Percentiles rank a stretch among this genome's conserved stretches.
phyloP scores from a whole-genome alignment of 2,113 vertebrate species.

The Atherinomorus stipes region DNA sequence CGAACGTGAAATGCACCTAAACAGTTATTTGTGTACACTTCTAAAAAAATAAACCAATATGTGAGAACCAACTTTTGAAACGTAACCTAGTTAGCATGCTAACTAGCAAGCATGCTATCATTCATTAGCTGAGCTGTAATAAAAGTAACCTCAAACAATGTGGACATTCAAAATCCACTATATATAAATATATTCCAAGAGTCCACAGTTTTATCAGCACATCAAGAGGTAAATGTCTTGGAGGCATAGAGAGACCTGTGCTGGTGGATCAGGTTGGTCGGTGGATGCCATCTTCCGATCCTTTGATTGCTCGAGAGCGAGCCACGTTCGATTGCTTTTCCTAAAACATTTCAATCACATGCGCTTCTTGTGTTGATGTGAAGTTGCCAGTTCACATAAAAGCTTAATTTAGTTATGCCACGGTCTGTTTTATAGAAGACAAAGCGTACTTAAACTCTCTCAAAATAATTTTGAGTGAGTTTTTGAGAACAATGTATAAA shows the following conservation, averaged over 20 bases:
- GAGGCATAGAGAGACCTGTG: conserved; percentile 73
- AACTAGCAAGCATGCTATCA: conserved; percentile 60
- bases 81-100: conserved; percentile 57
- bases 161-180: no score
- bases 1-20: not conserved
- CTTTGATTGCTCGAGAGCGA: conserved; percentile 40
- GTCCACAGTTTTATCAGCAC: not conserved
- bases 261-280: conserved; percentile 75
- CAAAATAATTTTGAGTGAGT: no score
- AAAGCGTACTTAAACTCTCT: no score
- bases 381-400: no score
- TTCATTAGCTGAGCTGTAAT: not conserved
- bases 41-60: conserved; percentile 39
- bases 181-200: not conserved
- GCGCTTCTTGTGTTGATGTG: no score
- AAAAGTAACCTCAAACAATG: not conserved
- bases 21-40: conserved; percentile 30
- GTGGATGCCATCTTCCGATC: conserved; percentile 82
- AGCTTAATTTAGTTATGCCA: no score
- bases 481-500: no score
- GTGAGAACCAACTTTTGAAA: conserved; percentile 59
- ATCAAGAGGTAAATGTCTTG: not conserved
- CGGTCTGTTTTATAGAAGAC: no score
- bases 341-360: conserved; percentile 21
- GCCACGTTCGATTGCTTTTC: conserved; percentile 64